Conservation (phyloP, 2,113 vertebrate species). For the Carlito syrichta region DNA sequence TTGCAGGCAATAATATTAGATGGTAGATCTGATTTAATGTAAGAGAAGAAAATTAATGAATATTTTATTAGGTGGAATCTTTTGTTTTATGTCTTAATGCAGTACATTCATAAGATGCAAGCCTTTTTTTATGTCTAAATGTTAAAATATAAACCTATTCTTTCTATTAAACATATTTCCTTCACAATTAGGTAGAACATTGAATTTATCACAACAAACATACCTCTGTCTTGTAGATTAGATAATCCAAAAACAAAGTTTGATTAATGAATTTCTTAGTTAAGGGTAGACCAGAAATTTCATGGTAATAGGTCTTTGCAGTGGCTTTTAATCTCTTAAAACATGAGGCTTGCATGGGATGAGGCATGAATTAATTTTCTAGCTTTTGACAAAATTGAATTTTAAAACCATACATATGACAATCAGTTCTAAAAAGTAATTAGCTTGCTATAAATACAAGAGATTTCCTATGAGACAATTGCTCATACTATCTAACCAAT, state of each 20-base stretch:
- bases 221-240: conserved; percentile 70
- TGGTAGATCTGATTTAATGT: conserved; percentile 48
- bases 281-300: conserved; percentile 40
- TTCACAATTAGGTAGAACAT: conserved; percentile 68
- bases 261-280: conserved; percentile 62
- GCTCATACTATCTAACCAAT: conserved; percentile 38
- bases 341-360: conserved; percentile 44
- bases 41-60: conserved; percentile 57
- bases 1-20: conserved; percentile 34
- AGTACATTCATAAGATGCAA: conserved; percentile 39
- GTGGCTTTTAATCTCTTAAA: conserved; percentile 61
- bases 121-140: conserved; percentile 56
- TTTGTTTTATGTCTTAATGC: conserved; percentile 44
- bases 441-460: conserved; percentile 60
- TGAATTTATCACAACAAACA: conserved; percentile 63
- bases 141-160: conserved; percentile 66
- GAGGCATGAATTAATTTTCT: conserved; percentile 62
- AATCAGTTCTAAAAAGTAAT: conserved; percentile 55
- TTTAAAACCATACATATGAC: conserved; percentile 40
- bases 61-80: conserved; percentile 47
- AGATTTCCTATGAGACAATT: conserved; percentile 64
- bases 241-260: conserved; percentile 65
- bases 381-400: conserved; percentile 64
- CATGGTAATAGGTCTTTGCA: background rate
- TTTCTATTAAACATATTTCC: conserved; percentile 59